Evolutionary conservation across 2,113 vertebrate species (phyloP), one percentile per base, ranked within the genome.

Genomic region (Genyomyrus donnyi): DNA sequence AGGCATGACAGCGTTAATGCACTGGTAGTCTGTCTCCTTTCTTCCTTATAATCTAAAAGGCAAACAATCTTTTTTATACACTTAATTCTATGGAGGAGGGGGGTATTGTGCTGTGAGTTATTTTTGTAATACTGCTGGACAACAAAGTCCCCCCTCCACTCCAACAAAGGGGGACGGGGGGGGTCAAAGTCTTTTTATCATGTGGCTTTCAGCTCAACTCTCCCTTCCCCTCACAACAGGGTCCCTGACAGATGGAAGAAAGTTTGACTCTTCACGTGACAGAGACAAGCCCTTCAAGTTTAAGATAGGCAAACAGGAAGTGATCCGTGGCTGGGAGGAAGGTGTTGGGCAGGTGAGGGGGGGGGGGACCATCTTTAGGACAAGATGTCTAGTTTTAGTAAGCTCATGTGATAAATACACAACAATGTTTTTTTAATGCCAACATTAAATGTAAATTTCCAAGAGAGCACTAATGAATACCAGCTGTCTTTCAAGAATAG

Each of bases 321-420:
- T 98, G 90, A 99, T 99, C 91, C 96, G 97, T 5, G 98, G 98
- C 91, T 98, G 98, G 98, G 98, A 99, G 74, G 98, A 98, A 96
- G 98, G 98, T 88, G 96, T 99, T 0, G 96, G 95, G 89, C 97
- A 97, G 97, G 98, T 98, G 92, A 35, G 27, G 11, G 45, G 58
- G 21, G 6, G 42, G n/a, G n/a, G n/a, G n/a, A n/a, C 19, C 13
- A n/a, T 52, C 13, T 24, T 87, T 31, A 1, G 49, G n/a, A 7
- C 13, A 31, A 52, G 8, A 6, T 83, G 45, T 49, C 83, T 85
- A 48, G 46, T n/a, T 49, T 49, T 46, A 45, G 3, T 48, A 48
- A 48, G 48, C 21, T 15, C 35, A 19, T 77, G 15, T 19, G 6
- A 35, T 80, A 80, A 77, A 19, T 80, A 31, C 62, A 27, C 9